Base-by-base conservation (phyloP, 2,888 invertebrate species). In the Tetheella fluctuosa region DNA sequence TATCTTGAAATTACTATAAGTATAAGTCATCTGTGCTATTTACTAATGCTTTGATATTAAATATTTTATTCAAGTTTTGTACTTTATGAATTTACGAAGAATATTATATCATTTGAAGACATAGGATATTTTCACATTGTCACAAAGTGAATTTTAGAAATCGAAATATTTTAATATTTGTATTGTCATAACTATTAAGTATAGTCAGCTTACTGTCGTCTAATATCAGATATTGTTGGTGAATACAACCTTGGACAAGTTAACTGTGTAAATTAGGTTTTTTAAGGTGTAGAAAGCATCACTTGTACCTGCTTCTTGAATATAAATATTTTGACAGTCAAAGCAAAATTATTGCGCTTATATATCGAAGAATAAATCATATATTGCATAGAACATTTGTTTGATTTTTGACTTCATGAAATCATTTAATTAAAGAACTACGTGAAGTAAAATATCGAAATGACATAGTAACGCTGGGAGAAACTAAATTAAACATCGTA, bases 311-410 rank as follows among this genome's bases (percentile, higher is more conserved):
- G 92, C 91, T 92, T 90, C 83, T 80, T 86, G 83, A 84, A 80
- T 84, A 89, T 86, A 81, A 86, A 90, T 91, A 90, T 90, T 90
- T 90, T 89, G 86, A 86, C 89, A 88, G 85, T 90, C 93, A 92
- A 93, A 93, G 93, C 93, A 93, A 92, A 93, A 89, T 93, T 89
- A 92, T 87, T 91, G 91, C 89, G 93, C 93, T 92, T 93, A 90
- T 85, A 81, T 88, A 90, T 90, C 87, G 84, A 89, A 88, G 81
- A 91, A 90, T 91, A 92, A 92, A 92, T 88, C 87, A 90, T 86
- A 88, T 91, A 91, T 90, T 90, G 86, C 84, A 89, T 85, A 83
- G 60, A 69, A 59, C 63, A 63, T 78, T 72, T 80, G 73, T 84
- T 84, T 86, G 60, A 76, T 79, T 83, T 74, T 25, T 30, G 17